phyloP scores from a whole-genome alignment of 2,113 vertebrate species.

The Salvelinus sp. region DNA sequence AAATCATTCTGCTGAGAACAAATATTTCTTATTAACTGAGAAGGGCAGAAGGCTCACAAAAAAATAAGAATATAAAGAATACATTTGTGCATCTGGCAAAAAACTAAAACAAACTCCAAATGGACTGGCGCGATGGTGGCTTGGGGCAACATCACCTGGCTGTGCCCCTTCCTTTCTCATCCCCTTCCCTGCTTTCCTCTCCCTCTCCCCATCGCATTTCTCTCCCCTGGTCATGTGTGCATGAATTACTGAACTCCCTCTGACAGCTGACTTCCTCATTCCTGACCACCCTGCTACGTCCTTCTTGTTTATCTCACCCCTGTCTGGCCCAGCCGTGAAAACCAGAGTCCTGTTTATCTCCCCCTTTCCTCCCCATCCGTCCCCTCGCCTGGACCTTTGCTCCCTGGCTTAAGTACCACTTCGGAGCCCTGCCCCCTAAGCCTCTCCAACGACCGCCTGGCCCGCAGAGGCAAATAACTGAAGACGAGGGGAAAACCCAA shows the following conservation, averaged over 20 bases:
- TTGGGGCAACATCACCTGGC: slow-evolving; percentile 7
- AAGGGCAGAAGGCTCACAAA: not conserved
- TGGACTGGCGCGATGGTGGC: not conserved
- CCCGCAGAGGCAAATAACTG: slow-evolving; percentile 17
- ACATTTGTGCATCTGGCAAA: not conserved
- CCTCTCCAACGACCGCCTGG: slow-evolving; percentile 56
- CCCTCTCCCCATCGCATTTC: slow-evolving; percentile 19
- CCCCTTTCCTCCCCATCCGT: slow-evolving; percentile 43
- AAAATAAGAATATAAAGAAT: not conserved
- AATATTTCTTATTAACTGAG: not conserved
- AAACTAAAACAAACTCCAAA: not conserved
- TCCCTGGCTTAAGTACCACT: slow-evolving; percentile 42
- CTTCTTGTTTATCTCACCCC: slow-evolving; percentile 67
- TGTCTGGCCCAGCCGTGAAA: slow-evolving; percentile 38
- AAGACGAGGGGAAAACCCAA: slow-evolving; percentile 44
- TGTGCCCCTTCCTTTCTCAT: slow-evolving; percentile 23
- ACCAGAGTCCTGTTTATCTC: slow-evolving; percentile 65
- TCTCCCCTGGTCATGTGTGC: slow-evolving; percentile 52
- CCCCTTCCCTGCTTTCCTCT: slow-evolving; percentile 14
- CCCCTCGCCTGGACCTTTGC: slow-evolving; percentile 41
- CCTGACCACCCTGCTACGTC: slow-evolving; percentile 57
- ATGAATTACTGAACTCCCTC: slow-evolving; percentile 70
- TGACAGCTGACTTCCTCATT: slow-evolving; percentile 79
- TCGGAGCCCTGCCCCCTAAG: slow-evolving; percentile 58
- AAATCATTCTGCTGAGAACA: not conserved